phyloP scores from a whole-genome alignment of 2,888 invertebrate species.

The Xanthia togata region DNA sequence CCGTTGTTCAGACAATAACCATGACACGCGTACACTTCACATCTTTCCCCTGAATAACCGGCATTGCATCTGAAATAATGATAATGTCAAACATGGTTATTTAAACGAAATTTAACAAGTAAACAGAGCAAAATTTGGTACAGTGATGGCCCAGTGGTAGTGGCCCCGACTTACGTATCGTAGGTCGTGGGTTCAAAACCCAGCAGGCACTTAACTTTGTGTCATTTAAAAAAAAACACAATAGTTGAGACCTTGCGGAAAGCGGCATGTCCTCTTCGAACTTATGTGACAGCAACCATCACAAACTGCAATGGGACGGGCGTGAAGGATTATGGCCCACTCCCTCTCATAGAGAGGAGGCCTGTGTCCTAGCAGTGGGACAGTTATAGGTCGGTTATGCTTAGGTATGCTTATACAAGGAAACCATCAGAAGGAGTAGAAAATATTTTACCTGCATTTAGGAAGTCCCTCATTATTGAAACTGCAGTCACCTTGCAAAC shows the following conservation, averaged over 20 bases:
- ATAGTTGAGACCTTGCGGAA: no score
- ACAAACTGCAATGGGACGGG: slow-evolving; percentile 61
- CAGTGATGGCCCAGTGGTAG: no score
- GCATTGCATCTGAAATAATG: neutral
- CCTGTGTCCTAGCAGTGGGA: neutral
- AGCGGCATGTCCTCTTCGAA: no score
- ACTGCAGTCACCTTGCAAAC: neutral
- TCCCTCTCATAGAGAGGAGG: neutral
- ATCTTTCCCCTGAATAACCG: neutral
- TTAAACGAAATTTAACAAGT: neutral
- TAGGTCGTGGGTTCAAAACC: no score
- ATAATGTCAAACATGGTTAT: neutral
- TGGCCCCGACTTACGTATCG: no score
- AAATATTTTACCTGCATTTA: slow-evolving; percentile 6
- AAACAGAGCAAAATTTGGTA: neutral
- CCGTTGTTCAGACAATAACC: neutral
- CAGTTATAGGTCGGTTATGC: no score
- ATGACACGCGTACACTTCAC: neutral
- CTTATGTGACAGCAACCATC: no score
- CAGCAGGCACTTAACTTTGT: no score
- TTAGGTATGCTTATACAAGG: neutral
- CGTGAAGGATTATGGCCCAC: no score
- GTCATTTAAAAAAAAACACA: no score
- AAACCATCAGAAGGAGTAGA: no score
- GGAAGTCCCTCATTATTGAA: neutral